These are phyloP conservation scores for Acholoe squamosa DNA, from an alignment of 2,888 invertebrate genomes.

Conservation along the genomic window DNA sequence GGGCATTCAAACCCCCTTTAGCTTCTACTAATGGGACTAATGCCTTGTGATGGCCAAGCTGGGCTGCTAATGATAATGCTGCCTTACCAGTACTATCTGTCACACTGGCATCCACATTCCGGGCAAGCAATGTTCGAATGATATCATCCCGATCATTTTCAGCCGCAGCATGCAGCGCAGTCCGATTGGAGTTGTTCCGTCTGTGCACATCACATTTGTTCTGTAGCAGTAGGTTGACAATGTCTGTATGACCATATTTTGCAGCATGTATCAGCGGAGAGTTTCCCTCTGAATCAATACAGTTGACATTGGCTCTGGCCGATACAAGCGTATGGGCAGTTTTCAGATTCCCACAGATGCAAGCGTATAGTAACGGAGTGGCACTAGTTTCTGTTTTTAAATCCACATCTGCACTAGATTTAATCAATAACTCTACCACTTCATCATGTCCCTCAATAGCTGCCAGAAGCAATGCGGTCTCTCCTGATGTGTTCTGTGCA, in stretches of 20 bases:
- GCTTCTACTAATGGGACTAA: slow-evolving; percentile 58
- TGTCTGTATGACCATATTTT: slow-evolving; percentile 76
- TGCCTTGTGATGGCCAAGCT: slow-evolving; percentile 60
- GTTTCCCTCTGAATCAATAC: slow-evolving; percentile 69
- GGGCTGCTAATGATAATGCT: slow-evolving; percentile 65
- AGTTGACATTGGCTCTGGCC: slow-evolving; percentile 58
- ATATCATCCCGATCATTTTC: slow-evolving; percentile 69
- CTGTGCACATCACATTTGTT: slow-evolving; percentile 76
- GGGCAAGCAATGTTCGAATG: slow-evolving; percentile 51
- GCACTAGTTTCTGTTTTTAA: slow-evolving; percentile 71
- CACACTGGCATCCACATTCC: slow-evolving; percentile 38
- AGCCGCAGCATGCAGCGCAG: slow-evolving; percentile 79
- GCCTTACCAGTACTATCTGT: slow-evolving; percentile 64
- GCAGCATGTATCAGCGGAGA: slow-evolving; percentile 82
- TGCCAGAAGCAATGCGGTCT: slow-evolving; percentile 61
- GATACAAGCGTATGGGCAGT: slow-evolving; percentile 61
- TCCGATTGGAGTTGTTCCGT: slow-evolving; percentile 77
- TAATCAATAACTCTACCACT: slow-evolving; percentile 61
- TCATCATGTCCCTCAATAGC: slow-evolving; percentile 63
- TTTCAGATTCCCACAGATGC: slow-evolving; percentile 63
- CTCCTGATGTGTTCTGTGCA: slow-evolving; percentile 69
- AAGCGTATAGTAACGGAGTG: slow-evolving; percentile 74
- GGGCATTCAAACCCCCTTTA: slow-evolving; percentile 55
- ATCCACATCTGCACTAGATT: slow-evolving; percentile 69
- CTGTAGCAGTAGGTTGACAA: slow-evolving; percentile 76